phyloP scores from a whole-genome alignment of 2,113 vertebrate species.

The Nibea albiflora region DNA sequence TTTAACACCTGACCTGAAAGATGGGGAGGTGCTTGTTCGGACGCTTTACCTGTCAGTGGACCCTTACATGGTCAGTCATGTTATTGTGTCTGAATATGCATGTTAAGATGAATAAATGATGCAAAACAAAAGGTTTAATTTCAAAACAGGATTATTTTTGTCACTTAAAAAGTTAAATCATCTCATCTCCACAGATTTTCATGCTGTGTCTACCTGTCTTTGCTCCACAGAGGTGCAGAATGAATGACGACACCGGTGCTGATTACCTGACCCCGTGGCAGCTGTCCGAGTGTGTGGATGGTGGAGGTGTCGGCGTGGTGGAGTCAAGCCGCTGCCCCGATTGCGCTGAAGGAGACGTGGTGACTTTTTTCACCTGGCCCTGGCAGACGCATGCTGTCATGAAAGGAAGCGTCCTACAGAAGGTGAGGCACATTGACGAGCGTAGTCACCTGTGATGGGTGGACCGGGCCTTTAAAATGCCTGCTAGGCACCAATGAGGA shows the following conservation, averaged over 20 bases:
- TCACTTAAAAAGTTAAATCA: not conserved
- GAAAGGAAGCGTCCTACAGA: constrained; percentile 86
- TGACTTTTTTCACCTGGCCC: constrained; percentile 92
- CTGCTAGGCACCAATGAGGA: not conserved
- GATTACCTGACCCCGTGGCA: constrained; percentile 91
- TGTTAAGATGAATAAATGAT: not conserved
- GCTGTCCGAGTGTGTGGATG: constrained; percentile 87
- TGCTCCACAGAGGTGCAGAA: constrained; percentile 88
- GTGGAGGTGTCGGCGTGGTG: constrained; percentile 91
- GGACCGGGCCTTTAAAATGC: not conserved
- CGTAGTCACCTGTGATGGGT: not conserved
- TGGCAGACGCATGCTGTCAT: constrained; percentile 91
- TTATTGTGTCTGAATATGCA: not conserved
- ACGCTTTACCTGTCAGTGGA: constrained; percentile 96
- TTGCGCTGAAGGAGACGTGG: constrained; percentile 84
- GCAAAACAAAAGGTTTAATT: not conserved
- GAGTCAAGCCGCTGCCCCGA: constrained; percentile 85
- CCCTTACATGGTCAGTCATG: constrained; percentile 91
- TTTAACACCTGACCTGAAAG: constrained; percentile 80
- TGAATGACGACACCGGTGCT: constrained; percentile 92
- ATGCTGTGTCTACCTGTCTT: not conserved
- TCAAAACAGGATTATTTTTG: no score
- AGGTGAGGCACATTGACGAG: constrained; percentile 80
- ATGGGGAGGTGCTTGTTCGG: constrained; percentile 87
- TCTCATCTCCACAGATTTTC: not conserved